Conservation (phyloP, 30 jellyfish, hydroid and myxozoan species). For the Pseudorhiza aurosa region DNA sequence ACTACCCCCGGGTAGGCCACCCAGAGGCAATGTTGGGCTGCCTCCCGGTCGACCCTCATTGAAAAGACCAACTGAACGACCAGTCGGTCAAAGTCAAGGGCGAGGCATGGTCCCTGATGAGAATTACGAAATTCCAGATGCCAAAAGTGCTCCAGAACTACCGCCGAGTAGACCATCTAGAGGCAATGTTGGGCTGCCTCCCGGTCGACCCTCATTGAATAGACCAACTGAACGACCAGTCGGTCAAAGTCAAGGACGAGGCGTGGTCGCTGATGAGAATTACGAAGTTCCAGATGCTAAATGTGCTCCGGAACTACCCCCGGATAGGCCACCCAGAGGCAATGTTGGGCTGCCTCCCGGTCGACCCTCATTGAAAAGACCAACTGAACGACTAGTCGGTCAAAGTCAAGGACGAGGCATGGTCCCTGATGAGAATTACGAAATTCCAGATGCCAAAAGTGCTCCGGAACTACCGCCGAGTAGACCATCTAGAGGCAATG, state of each 20-base stretch:
- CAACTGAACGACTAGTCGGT: background rate
- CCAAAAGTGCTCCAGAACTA: background rate
- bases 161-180: background rate
- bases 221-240: no score
- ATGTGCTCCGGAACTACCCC: background rate
- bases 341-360: background rate
- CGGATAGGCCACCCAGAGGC: background rate
- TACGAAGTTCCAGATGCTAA: constrained; percentile 10
- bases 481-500: background rate
- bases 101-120: background rate
- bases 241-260: no score
- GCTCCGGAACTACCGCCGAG: background rate
- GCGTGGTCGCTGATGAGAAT: background rate
- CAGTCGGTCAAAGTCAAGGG: background rate
- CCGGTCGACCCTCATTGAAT: no score
- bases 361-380: no score
- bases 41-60: background rate
- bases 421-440: background rate
- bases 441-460: background rate
- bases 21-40: background rate
- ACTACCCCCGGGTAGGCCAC: constrained; percentile 1
- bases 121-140: background rate
- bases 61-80: background rate
- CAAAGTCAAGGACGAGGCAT: no score
- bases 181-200: background rate